phyloP scores from a whole-genome alignment of 2,888 invertebrate species.

The Hirtodrosophila alboralis region DNA sequence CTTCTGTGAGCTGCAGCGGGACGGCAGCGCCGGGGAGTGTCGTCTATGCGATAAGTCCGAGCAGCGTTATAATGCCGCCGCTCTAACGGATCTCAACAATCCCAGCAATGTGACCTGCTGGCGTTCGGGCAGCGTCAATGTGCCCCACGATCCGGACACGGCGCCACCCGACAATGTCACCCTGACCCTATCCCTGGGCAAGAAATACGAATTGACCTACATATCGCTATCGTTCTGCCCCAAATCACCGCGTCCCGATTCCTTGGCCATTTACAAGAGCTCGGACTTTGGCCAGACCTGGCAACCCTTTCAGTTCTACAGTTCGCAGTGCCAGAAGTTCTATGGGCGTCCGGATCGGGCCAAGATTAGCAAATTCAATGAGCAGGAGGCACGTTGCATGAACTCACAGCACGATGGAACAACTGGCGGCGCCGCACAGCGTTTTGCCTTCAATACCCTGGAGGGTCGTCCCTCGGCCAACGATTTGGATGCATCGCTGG shows the following conservation, averaged over 20 bases:
- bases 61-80: constrained; percentile 90
- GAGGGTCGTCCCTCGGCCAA: constrained; percentile 97
- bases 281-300: constrained; percentile 98
- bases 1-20: constrained; percentile 88
- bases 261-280: constrained; percentile 98
- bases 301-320: constrained; percentile 99
- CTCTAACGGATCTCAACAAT: constrained; percentile 98
- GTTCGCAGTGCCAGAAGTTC: constrained; percentile 95
- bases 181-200: constrained; percentile 95
- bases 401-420: constrained; percentile 90
- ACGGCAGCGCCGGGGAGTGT: constrained; percentile 85
- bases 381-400: constrained; percentile 98
- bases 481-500: constrained; percentile 98
- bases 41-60: constrained; percentile 94
- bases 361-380: constrained; percentile 96
- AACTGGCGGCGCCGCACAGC: constrained; percentile 86
- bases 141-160: constrained; percentile 88
- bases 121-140: constrained; percentile 94
- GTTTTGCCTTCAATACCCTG: constrained; percentile 98
- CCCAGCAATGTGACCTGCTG: constrained; percentile 99
- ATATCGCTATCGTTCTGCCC: constrained; percentile 98
- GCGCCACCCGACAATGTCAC: constrained; percentile 97
- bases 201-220: constrained; percentile 99
- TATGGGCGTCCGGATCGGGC: constrained; percentile 95
- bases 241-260: constrained; percentile 95